Conservation (phyloP, 2,113 vertebrate species). For the Empidonax traillii region DNA sequence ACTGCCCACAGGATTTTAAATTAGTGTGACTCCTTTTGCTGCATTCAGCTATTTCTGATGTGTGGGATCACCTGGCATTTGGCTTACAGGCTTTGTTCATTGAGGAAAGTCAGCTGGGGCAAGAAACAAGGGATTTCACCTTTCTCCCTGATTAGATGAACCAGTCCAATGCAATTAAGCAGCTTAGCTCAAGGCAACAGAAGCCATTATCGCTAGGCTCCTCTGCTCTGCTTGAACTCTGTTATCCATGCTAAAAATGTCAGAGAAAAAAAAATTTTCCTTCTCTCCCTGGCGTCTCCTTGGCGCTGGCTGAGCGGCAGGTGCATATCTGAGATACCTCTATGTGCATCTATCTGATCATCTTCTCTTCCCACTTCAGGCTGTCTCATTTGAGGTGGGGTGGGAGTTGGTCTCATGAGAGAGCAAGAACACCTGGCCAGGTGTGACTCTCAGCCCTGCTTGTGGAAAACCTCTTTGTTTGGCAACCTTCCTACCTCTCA, state of each 20-base stretch:
- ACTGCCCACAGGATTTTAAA: not conserved
- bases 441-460: not conserved
- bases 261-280: conserved; percentile 14
- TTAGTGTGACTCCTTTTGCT: not conserved
- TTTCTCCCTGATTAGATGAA: conserved; percentile 42
- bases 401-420: not conserved
- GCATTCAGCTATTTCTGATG: not conserved
- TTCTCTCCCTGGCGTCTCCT: conserved; percentile 5
- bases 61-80: not conserved
- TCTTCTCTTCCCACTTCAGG: not conserved
- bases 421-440: not conserved
- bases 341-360: conserved; percentile 42
- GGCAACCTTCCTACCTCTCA: not conserved
- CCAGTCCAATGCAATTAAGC: conserved; percentile 31
- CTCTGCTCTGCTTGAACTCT: conserved; percentile 44
- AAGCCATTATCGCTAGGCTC: not conserved
- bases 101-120: not conserved
- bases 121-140: not conserved
- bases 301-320: conserved; percentile 42
- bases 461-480: not conserved
- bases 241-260: conserved; percentile 16
- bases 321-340: conserved; percentile 57
- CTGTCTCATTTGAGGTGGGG: not conserved
- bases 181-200: conserved; percentile 55
- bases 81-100: not conserved